Conservation (phyloP, 2,888 invertebrate genomes). For the Phlogophora meticulosa region DNA sequence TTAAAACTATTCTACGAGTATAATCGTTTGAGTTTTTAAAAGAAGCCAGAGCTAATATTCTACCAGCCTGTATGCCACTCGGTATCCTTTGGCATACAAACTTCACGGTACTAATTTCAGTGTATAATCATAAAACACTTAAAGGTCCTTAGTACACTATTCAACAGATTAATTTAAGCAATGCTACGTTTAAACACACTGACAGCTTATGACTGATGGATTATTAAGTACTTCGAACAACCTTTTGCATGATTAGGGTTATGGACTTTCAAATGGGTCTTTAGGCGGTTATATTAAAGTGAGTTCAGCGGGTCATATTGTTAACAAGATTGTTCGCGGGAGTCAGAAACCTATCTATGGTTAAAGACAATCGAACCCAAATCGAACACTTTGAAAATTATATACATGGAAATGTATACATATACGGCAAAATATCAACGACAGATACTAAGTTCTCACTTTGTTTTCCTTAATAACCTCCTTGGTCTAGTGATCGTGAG, state of each 20-base stretch:
- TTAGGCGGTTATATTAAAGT: slow-evolving; percentile 1
- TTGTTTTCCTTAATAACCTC: neutral
- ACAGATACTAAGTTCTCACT: too few relatives aligned
- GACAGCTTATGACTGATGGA: slow-evolving; percentile 32
- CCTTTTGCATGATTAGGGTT: slow-evolving; percentile 17
- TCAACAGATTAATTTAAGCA: slow-evolving; percentile 11
- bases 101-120: too few relatives aligned
- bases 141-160: neutral
- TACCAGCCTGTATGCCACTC: too few relatives aligned
- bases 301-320: slow-evolving; percentile 14
- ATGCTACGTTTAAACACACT: slow-evolving; percentile 6
- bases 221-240: slow-evolving; percentile 34
- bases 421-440: too few relatives aligned
- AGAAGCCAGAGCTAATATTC: too few relatives aligned
- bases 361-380: neutral
- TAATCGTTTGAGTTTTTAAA: too few relatives aligned
- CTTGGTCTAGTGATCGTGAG: too few relatives aligned
- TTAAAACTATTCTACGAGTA: too few relatives aligned
- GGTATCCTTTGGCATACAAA: too few relatives aligned
- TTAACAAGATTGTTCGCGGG: neutral
- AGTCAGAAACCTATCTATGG: neutral
- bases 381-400: neutral
- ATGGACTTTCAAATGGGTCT: slow-evolving; percentile 14
- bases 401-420: too few relatives aligned
- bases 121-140: slow-evolving; percentile 1